Percentiles rank a stretch among this genome's conserved stretches.
These are phyloP conservation scores for Mechanitis mazaeus DNA, from an alignment of 2,888 invertebrate species.

Conservation along the genomic window DNA sequence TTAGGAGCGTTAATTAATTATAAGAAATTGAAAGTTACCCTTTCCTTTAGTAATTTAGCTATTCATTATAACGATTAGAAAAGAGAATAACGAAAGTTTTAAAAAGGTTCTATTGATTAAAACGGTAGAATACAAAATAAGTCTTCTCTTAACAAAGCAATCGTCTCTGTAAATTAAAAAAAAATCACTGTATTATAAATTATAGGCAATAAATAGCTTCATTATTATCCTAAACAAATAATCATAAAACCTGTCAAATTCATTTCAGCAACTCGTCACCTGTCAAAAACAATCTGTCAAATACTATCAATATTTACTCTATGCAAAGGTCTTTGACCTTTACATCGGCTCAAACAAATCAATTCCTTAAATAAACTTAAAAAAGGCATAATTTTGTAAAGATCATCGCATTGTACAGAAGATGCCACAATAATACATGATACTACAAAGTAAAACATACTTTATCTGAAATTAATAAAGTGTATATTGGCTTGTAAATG, in stretches of 20 bases:
- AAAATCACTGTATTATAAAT: too few relatives aligned
- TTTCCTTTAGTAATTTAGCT: slow-evolving; percentile 25
- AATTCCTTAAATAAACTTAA: slow-evolving; percentile 17
- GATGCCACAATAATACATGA: slow-evolving; percentile 2
- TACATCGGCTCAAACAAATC: slow-evolving; percentile 21
- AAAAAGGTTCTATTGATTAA: too few relatives aligned
- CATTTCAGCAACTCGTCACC: slow-evolving; percentile 34
- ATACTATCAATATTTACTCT: slow-evolving; percentile 26
- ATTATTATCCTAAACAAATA: slow-evolving; percentile 2
- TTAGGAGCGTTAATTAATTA: slow-evolving; percentile 70
- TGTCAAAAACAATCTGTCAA: slow-evolving; percentile 39
- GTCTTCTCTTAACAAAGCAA: too few relatives aligned
- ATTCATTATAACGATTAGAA: background rate
- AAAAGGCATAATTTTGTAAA: slow-evolving; percentile 26
- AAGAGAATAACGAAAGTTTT: too few relatives aligned
- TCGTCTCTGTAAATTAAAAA: too few relatives aligned
- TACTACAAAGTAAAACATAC: background rate
- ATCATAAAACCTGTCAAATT: slow-evolving; percentile 1
- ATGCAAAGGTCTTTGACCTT: slow-evolving; percentile 34
- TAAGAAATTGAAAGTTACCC: slow-evolving; percentile 70
- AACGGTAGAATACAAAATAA: too few relatives aligned
- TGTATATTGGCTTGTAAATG: slow-evolving; percentile 22
- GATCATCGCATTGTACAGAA: slow-evolving; percentile 15
- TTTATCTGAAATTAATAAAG: slow-evolving; percentile 9
- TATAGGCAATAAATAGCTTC: background rate